Conservation (phyloP, 2,888 invertebrate species). For the Agonopterix alstromeriana region DNA sequence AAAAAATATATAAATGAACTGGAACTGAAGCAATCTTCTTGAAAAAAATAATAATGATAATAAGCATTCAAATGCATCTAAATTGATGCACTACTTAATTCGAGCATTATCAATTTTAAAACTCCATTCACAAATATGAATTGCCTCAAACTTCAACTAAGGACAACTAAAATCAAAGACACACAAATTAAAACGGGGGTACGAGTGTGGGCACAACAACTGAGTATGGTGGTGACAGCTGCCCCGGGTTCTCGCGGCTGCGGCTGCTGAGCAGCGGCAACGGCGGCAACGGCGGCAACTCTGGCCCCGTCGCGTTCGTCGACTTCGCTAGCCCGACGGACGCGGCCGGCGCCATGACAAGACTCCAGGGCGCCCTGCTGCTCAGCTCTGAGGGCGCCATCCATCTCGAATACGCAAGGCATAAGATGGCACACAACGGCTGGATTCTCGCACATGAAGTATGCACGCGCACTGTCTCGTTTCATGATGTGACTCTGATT, state of each 20-base stretch:
- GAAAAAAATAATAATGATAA: too few species aligned
- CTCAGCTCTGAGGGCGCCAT: slow-evolving; percentile 98
- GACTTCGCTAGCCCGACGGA: slow-evolving; percentile 96
- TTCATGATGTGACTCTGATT: too few species aligned
- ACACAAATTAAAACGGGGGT: slow-evolving; percentile 31
- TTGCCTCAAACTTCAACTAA: background rate
- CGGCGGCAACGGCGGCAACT: slow-evolving; percentile 78
- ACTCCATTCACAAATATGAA: slow-evolving; percentile 4
- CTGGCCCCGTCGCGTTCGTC: slow-evolving; percentile 95
- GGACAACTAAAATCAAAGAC: background rate
- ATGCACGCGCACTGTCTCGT: slow-evolving; percentile 57
- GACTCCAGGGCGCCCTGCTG: slow-evolving; percentile 96
- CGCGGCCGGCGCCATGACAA: slow-evolving; percentile 94
- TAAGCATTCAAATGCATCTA: too few species aligned
- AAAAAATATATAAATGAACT: slow-evolving; percentile 15
- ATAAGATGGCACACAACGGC: slow-evolving; percentile 93
- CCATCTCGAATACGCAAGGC: slow-evolving; percentile 99
- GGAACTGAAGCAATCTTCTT: too few species aligned
- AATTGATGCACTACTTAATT: too few species aligned
- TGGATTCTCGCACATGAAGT: slow-evolving; percentile 76
- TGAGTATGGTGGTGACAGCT: slow-evolving; percentile 85
- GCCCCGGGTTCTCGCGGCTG: slow-evolving; percentile 98
- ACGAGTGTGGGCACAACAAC: slow-evolving; percentile 57
- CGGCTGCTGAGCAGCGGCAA: slow-evolving; percentile 93
- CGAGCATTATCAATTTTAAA: background rate